Evolutionary conservation across 2,888 invertebrate species (phyloP), one percentile per base, ranked within the genome.

Genomic region (Tetrapedia diversipes): DNA sequence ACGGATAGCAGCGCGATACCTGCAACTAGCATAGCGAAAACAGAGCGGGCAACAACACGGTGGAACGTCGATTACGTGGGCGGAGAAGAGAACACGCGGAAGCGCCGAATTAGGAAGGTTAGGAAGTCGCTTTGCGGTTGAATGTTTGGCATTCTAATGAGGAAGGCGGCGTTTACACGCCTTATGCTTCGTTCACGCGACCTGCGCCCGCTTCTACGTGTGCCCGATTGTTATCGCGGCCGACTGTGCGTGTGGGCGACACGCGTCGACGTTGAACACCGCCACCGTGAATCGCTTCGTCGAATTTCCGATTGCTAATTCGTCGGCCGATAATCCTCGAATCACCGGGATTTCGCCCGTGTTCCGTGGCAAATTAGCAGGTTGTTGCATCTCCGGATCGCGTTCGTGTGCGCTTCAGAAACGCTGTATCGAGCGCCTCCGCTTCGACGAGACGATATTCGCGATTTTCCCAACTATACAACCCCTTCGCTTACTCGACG

Each of bases 101-200:
- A 89, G 83, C 76, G 76, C 86, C 87, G 86, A 88, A 87, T 89
- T 86, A 86, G 89, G 86, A 87, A 89, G 87, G 86, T 86, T 87
- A 86, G 89, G 87, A 87, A 87, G 87, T 87, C 80, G 84, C 77
- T 83, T 84, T 85, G 81, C 78, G 80, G 72, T 77, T 82, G 86
- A 87, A 90, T 88, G 89, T 88, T 87, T 82, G 87, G 88, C 86
- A 89, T 90, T 90, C 89, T 91, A 90, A 91, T 90, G 90, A 91
- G 91, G 89, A 89, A 90, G 87, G 88, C 86, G 88, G 86, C 90
- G 86, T 89, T 90, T 90, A 89, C 82, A 80, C 84, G 85, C 74
- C 84, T 84, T 81, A 71, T 69, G 77, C 49, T 81, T 81, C 69
- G 80, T 77, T 80, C 73, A 51, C 64, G 57, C 67, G 37, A 29